A percentile compares a stretch with the other conserved stretches of the same genome.
phyloP scores from a whole-genome alignment of 1,140 invertebrate species.

The Leptinotarsa lineolata region DNA sequence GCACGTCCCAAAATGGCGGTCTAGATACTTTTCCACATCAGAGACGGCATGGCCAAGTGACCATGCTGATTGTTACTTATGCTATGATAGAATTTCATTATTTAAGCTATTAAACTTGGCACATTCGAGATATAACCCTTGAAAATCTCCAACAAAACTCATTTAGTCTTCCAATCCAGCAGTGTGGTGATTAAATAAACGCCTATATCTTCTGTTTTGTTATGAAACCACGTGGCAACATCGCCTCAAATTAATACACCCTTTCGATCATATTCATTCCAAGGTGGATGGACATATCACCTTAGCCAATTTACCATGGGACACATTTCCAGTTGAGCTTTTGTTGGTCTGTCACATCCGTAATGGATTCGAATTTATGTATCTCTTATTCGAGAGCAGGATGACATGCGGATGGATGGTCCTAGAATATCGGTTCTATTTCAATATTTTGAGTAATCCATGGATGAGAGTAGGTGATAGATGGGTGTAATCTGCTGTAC shows the following conservation, averaged over 20 bases:
- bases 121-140: too few species aligned
- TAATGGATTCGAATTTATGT: slow-evolving; percentile 6
- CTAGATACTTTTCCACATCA: too few species aligned
- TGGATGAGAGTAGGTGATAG: background rate
- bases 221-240: too few species aligned
- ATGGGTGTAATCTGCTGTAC: background rate
- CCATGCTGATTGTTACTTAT: too few species aligned
- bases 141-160: too few species aligned
- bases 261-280: background rate
- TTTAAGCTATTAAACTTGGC: too few species aligned
- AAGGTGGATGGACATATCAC: slow-evolving; percentile 8
- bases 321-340: slow-evolving; percentile 8
- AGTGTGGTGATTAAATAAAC: too few species aligned
- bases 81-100: too few species aligned
- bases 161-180: too few species aligned
- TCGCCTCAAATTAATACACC: background rate
- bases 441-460: background rate
- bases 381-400: background rate
- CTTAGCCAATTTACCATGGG: background rate
- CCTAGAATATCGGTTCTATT: slow-evolving; percentile 3
- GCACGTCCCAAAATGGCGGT: too few species aligned
- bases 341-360: slow-evolving; percentile 4
- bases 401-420: background rate
- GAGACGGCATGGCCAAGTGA: too few species aligned
- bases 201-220: too few species aligned